phyloP scores from a whole-genome alignment of 2,113 vertebrate genomes.

The Peromyscus maniculatus region DNA sequence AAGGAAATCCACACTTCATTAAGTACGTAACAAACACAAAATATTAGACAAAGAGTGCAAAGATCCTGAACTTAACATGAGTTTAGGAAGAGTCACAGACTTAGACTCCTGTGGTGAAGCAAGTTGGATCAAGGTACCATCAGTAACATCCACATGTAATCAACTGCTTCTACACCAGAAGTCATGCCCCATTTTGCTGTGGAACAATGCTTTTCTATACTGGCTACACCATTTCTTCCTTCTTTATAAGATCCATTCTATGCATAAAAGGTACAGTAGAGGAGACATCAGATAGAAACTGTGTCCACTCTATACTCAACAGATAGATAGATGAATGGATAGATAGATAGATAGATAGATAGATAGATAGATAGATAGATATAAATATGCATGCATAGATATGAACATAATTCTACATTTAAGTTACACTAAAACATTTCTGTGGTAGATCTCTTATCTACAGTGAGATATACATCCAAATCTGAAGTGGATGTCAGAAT shows the following conservation, averaged over 20 bases:
- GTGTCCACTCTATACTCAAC: background rate
- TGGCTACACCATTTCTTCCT: too few relatives aligned
- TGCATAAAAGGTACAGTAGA: background rate
- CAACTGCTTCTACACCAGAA: background rate
- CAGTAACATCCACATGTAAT: background rate
- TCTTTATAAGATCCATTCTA: background rate
- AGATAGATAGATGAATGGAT: background rate
- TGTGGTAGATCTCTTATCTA: background rate
- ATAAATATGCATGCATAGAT: background rate
- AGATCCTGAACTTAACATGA: background rate
- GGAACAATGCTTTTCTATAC: too few relatives aligned
- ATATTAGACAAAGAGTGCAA: background rate
- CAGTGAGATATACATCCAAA: background rate
- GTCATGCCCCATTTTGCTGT: too few relatives aligned
- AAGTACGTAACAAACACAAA: background rate
- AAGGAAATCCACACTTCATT: background rate
- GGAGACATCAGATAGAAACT: background rate
- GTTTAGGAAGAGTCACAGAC: fast-evolving
- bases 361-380: too few relatives aligned
- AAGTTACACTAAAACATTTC: background rate
- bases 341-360: too few relatives aligned
- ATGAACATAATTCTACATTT: background rate
- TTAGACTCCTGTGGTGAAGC: background rate
- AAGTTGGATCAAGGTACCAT: fast-evolving
- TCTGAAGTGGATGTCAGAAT: background rate